phyloP scores from a whole-genome alignment of 2,797 vertebrate genomes.

The Pangasius djambal region DNA sequence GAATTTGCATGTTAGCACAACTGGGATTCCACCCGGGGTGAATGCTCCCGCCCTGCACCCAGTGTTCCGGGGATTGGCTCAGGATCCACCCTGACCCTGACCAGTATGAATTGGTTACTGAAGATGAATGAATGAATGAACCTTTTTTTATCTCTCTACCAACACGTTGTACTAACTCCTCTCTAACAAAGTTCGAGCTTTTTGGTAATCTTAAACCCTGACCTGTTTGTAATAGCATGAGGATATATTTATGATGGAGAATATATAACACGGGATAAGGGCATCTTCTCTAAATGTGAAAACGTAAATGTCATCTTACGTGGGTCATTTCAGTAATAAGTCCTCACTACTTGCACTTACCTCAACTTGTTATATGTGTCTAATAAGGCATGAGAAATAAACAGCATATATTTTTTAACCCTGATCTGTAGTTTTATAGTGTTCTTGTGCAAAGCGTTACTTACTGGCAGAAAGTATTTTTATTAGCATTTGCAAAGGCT shows the following conservation, averaged over 20 bases:
- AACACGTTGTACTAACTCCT: neutral
- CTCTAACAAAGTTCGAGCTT: neutral
- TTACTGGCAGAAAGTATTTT: neutral
- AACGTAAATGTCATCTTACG: neutral
- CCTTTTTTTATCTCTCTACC: neutral
- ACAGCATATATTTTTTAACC: neutral
- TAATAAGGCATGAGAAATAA: slow-evolving; percentile 5
- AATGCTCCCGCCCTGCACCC: neutral
- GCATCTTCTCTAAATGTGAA: neutral
- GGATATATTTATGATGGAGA: neutral
- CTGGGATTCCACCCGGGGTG: neutral
- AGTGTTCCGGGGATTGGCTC: neutral
- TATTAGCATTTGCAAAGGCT: slow-evolving; percentile 7
- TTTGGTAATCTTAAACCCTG: neutral
- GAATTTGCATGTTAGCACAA: no score
- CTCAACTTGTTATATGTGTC: neutral
- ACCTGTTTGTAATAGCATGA: neutral
- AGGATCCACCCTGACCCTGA: neutral
- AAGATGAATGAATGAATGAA: neutral
- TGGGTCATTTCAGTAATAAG: neutral
- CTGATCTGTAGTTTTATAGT: neutral
- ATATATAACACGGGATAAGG: neutral
- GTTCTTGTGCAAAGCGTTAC: neutral
- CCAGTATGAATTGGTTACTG: neutral
- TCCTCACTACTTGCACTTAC: neutral